phyloP scores from a whole-genome alignment of 2,113 vertebrate genomes.

The Tychaedon coryphoeus region DNA sequence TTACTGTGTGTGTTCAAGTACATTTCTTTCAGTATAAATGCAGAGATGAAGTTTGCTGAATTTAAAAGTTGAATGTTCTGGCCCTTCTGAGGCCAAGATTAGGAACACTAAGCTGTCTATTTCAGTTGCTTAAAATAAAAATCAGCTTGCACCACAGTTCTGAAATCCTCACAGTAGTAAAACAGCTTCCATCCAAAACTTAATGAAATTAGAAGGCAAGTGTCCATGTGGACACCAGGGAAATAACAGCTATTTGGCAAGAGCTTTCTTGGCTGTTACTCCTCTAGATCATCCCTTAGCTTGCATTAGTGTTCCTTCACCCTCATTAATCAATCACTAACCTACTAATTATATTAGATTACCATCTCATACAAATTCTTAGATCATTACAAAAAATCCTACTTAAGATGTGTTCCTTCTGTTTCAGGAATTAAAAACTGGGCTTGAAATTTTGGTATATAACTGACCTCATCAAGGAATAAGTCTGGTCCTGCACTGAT shows the following conservation, averaged over 20 bases:
- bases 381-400: background rate
- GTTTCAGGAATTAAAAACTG: background rate
- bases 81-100: background rate
- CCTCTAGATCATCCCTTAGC: background rate
- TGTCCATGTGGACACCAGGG: background rate
- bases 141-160: background rate
- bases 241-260: conserved; percentile 2
- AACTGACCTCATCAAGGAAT: background rate
- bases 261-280: background rate
- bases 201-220: background rate
- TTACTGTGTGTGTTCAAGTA: background rate
- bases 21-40: background rate
- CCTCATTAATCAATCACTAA: background rate
- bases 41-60: background rate
- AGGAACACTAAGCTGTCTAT: background rate
- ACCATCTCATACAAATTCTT: background rate
- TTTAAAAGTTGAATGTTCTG: background rate
- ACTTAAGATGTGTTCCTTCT: background rate
- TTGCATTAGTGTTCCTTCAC: background rate
- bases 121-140: background rate
- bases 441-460: background rate
- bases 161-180: background rate
- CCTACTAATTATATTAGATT: background rate
- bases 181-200: background rate
- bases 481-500: background rate